These are phyloP conservation scores for Drosophila limbata DNA, from an alignment of 2,888 invertebrate species.

Conservation along the genomic window DNA sequence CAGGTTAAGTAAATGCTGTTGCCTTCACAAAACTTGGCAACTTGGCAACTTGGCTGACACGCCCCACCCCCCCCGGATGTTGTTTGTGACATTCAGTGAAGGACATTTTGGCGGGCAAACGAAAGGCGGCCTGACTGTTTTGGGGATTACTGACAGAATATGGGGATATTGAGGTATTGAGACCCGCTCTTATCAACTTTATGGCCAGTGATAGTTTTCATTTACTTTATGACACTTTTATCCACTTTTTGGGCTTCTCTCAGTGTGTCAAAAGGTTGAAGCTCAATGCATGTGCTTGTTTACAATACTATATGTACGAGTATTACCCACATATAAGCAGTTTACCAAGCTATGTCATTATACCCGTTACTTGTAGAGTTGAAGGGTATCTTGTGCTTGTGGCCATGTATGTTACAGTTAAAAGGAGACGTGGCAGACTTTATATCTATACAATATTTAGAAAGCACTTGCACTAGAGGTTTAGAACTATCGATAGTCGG, in stretches of 20 bases:
- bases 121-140: neutral
- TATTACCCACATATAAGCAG: conserved; percentile 14
- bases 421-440: neutral
- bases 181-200: conserved; percentile 45
- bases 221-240: conserved; percentile 47
- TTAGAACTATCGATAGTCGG: no score
- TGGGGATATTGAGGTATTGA: conserved; percentile 7
- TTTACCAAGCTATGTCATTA: neutral
- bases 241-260: conserved; percentile 20
- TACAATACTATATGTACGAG: neutral
- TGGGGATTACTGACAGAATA: neutral
- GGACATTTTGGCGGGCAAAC: conserved; percentile 26
- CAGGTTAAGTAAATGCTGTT: conserved; percentile 23
- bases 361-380: neutral
- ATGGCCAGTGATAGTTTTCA: conserved; percentile 56
- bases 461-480: no score
- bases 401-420: neutral
- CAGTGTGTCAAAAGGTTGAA: conserved; percentile 56
- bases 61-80: neutral
- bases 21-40: neutral
- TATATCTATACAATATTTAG: neutral
- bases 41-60: neutral
- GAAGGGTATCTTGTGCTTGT: neutral
- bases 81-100: conserved; percentile 52
- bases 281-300: conserved; percentile 40